A percentile compares a stretch with the other conserved stretches of the same genome.
Conservation (phyloP, 2,797 vertebrate species). For the Balearica regulorum region DNA sequence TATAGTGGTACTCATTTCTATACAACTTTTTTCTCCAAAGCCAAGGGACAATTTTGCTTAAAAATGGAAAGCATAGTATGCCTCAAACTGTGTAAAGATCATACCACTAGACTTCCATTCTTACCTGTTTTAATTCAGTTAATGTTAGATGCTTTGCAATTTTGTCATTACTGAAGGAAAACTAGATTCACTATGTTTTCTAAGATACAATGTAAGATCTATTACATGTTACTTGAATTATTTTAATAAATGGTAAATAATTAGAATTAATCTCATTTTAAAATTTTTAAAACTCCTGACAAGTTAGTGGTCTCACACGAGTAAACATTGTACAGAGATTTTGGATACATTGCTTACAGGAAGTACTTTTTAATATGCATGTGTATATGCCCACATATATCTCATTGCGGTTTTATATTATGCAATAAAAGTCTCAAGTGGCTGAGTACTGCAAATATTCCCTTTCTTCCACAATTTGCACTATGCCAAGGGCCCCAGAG, state of each 20-base stretch:
- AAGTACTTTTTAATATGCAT: not conserved
- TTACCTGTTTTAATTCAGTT: not conserved
- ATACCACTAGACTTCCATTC: not conserved
- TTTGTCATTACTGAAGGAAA: not conserved
- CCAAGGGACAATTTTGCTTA: not conserved
- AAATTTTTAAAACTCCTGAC: not conserved
- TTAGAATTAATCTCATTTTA: not conserved
- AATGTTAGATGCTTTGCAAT: not conserved
- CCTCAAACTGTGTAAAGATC: not conserved
- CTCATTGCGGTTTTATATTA: not conserved
- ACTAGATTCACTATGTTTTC: not conserved
- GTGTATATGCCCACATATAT: not conserved
- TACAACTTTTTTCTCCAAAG: not conserved
- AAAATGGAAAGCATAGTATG: not conserved
- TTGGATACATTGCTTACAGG: not conserved
- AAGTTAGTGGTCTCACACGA: fast-evolving
- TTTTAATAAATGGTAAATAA: not conserved
- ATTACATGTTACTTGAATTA: not conserved
- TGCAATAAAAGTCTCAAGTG: not conserved
- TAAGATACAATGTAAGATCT: not conserved
- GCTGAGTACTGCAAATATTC: not conserved
- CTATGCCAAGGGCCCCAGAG: not conserved
- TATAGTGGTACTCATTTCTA: not conserved
- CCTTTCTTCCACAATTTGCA: not conserved
- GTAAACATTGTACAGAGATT: not conserved